A percentile compares a stretch with the other conserved stretches of the same genome.
Evolutionary conservation across 2,797 vertebrate species (phyloP).

Genomic region (Vireo griseus): DNA sequence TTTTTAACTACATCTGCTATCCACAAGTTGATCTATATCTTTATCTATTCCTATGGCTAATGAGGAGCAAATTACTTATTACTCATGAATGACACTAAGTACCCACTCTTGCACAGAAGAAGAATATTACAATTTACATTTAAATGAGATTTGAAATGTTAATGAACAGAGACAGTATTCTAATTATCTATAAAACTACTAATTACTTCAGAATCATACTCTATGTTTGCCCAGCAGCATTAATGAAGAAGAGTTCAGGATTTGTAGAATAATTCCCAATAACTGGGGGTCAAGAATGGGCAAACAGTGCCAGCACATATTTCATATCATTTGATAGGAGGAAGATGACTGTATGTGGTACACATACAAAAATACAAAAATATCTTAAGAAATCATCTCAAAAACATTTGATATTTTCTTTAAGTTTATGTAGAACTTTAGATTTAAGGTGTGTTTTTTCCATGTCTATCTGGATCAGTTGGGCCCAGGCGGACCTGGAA

Average conservation of each 20-base stretch:
- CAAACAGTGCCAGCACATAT: background rate
- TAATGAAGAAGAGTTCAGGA: background rate
- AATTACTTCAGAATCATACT: constrained; percentile 61
- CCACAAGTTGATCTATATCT: constrained; percentile 68
- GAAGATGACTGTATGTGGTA: background rate
- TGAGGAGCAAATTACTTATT: constrained; percentile 79
- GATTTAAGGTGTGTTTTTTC: background rate
- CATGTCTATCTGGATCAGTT: background rate
- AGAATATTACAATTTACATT: constrained; percentile 85
- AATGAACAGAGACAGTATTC: constrained; percentile 77
- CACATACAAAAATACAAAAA: background rate
- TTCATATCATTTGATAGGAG: background rate
- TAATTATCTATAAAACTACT: constrained; percentile 80
- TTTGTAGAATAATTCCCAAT: background rate
- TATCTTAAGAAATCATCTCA: background rate
- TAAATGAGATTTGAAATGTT: constrained; percentile 85
- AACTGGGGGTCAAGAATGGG: background rate
- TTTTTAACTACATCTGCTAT: constrained; percentile 56
- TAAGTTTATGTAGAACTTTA: background rate
- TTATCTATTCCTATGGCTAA: constrained; percentile 70
- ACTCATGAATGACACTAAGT: constrained; percentile 81
- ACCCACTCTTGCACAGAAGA: constrained; percentile 73
- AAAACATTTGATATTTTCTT: background rate
- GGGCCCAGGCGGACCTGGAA: background rate
- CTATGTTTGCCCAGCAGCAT: background rate